These are phyloP conservation scores for Miichthys miiuy DNA, from an alignment of 2,797 vertebrate genomes.

Conservation along the genomic window DNA sequence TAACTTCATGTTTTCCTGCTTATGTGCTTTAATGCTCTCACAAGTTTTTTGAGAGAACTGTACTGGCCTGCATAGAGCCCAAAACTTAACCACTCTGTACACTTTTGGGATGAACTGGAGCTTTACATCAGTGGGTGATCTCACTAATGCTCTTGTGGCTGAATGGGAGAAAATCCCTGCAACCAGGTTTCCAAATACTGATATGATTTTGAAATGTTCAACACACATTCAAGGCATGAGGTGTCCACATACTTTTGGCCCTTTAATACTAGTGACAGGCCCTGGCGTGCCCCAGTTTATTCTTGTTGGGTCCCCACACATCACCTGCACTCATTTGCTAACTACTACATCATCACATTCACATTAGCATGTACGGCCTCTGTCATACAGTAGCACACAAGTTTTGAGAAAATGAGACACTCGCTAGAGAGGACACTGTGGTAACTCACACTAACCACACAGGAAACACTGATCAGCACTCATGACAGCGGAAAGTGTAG, in stretches of 20 bases:
- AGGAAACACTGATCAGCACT: conserved; percentile 65
- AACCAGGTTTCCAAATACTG: neutral
- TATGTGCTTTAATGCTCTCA: neutral
- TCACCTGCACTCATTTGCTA: conserved; percentile 32
- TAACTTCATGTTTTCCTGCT: neutral
- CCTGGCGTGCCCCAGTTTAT: neutral
- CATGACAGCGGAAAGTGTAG: conserved; percentile 58
- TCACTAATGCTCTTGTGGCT: conserved; percentile 14
- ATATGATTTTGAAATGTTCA: neutral
- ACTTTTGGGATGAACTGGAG: neutral
- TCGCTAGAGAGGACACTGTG: conserved; percentile 26
- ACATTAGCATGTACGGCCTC: conserved; percentile 19
- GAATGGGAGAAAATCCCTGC: conserved; percentile 11
- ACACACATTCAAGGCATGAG: neutral
- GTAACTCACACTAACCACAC: conserved; percentile 23
- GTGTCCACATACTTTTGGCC: neutral
- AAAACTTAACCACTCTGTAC: neutral
- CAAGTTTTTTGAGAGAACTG: neutral
- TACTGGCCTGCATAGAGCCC: neutral
- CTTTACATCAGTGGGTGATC: neutral
- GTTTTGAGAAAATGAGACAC: conserved; percentile 44
- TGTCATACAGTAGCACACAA: conserved; percentile 27
- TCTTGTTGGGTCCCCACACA: conserved; percentile 11
- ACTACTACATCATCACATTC: conserved; percentile 30
- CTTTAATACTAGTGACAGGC: conserved; percentile 4